Conservation (phyloP, 2,888 invertebrate genomes). For the Harpalus rufipes region DNA sequence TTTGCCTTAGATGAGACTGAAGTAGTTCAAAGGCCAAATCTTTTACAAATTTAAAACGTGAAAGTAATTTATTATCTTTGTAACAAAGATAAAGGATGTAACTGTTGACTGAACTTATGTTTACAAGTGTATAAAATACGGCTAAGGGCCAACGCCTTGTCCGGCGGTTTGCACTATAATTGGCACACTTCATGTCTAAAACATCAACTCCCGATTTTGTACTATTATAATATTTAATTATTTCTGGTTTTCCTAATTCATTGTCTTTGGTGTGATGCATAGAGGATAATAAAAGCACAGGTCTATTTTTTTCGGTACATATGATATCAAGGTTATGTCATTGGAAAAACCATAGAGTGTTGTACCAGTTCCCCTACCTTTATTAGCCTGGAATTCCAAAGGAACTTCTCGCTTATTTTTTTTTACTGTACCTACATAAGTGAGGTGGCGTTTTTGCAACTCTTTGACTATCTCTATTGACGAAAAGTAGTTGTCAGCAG, state of each 20-base stretch:
- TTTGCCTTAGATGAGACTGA: background rate
- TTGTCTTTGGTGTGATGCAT: slow-evolving; percentile 69
- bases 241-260: slow-evolving; percentile 69
- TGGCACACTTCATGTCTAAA: slow-evolving; percentile 70
- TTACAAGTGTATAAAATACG: slow-evolving; percentile 69
- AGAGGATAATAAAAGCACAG: slow-evolving; percentile 70
- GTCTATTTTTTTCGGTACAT: slow-evolving; percentile 69
- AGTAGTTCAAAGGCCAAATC: background rate
- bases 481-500: slow-evolving; percentile 71
- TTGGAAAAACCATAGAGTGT: background rate
- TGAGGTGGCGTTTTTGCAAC: slow-evolving; percentile 64
- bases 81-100: slow-evolving; percentile 20
- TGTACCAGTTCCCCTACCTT: background rate
- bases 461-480: slow-evolving; percentile 68
- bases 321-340: slow-evolving; percentile 57
- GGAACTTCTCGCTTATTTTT: slow-evolving; percentile 69
- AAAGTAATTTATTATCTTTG: background rate
- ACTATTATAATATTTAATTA: slow-evolving; percentile 70
- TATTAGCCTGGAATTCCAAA: slow-evolving; percentile 51
- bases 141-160: too few species aligned
- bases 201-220: slow-evolving; percentile 70
- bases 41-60: background rate
- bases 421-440: background rate
- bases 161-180: too few species aligned
- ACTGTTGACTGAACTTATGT: slow-evolving; percentile 67